Conservation (phyloP, 2,888 invertebrate genomes). For the Eubasilissa splendida region DNA sequence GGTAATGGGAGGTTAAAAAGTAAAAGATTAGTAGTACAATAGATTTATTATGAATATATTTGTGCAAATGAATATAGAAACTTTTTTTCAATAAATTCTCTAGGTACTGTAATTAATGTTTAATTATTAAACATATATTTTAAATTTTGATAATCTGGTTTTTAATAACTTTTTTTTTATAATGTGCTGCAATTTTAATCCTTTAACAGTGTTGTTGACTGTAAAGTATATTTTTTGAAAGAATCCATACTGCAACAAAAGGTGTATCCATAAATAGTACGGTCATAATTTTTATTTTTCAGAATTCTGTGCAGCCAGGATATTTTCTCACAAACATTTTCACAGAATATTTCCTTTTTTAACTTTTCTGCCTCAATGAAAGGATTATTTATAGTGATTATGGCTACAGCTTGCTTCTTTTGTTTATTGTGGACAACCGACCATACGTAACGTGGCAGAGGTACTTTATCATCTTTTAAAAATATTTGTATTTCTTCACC, state of each 20-base stretch:
- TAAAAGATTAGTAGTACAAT: too few species aligned
- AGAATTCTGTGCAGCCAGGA: slow-evolving; percentile 49
- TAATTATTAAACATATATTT: too few species aligned
- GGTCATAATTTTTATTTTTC: slow-evolving; percentile 52
- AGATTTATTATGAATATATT: too few species aligned
- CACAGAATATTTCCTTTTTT: slow-evolving; percentile 50
- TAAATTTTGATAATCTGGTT: too few species aligned
- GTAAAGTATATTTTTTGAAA: slow-evolving; percentile 38
- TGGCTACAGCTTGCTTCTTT: slow-evolving; percentile 46
- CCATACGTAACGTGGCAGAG: slow-evolving; percentile 54
- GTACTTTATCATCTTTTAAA: slow-evolving; percentile 46
- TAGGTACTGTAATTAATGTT: too few species aligned
- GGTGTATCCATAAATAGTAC: slow-evolving; percentile 54
- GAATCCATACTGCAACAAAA: slow-evolving; percentile 54
- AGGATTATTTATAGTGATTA: slow-evolving; percentile 57
- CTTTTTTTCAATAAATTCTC: too few species aligned
- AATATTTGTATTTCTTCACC: slow-evolving; percentile 37
- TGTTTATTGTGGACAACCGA: slow-evolving; percentile 48
- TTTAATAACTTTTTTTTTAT: not conserved
- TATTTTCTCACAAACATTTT: slow-evolving; percentile 49
- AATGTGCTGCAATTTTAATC: not conserved
- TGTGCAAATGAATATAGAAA: too few species aligned
- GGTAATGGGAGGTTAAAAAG: too few species aligned
- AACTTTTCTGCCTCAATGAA: slow-evolving; percentile 43
- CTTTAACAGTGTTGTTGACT: slow-evolving; percentile 32